Conservation (phyloP, 2,797 vertebrate species). For the Peromyscus melanophrys region DNA sequence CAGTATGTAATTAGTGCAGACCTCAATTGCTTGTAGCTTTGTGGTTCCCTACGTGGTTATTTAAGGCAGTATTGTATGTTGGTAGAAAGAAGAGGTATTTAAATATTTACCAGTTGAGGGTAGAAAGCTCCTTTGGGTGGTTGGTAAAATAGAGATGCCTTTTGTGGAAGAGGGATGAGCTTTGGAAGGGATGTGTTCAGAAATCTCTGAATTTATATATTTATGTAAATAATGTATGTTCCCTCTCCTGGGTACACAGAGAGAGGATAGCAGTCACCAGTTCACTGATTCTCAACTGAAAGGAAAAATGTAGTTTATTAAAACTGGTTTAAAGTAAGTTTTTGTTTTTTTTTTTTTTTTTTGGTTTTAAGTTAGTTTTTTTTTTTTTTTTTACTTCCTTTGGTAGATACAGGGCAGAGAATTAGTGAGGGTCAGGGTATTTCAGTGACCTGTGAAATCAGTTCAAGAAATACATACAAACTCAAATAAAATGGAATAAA, state of each 20-base stretch:
- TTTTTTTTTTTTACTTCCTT: background rate
- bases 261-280: slow-evolving; percentile 14
- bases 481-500: slow-evolving; percentile 55
- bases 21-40: slow-evolving; percentile 10
- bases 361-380: background rate
- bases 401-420: background rate
- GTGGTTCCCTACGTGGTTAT: slow-evolving; percentile 27
- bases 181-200: background rate
- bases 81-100: slow-evolving; percentile 55
- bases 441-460: slow-evolving; percentile 65
- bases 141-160: slow-evolving; percentile 26
- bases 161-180: slow-evolving; percentile 14
- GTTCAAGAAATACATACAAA: slow-evolving; percentile 35
- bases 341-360: background rate
- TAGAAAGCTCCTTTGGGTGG: slow-evolving; percentile 11
- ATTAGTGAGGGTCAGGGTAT: background rate
- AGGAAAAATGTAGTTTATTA: slow-evolving; percentile 37
- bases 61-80: background rate
- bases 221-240: background rate
- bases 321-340: slow-evolving; percentile 48
- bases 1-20: slow-evolving; percentile 58
- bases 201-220: slow-evolving; percentile 34
- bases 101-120: slow-evolving; percentile 48
- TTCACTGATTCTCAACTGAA: slow-evolving; percentile 38
- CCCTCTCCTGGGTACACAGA: background rate